These are phyloP conservation scores for Ferrisia virgata DNA, from an alignment of 2,888 invertebrate genomes.

Conservation along the genomic window DNA sequence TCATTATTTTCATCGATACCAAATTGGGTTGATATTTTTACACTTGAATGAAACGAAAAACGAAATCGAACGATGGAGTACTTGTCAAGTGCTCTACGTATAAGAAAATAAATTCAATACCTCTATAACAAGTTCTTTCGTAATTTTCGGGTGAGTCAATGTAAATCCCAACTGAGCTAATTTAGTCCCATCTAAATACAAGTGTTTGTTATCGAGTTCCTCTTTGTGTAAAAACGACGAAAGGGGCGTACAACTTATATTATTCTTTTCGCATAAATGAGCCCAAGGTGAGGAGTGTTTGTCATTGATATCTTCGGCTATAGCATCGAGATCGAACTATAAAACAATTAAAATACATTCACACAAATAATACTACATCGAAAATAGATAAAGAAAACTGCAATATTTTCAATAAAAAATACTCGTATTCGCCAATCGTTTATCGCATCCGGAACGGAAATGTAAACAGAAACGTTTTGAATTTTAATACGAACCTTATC, in stretches of 20 bases:
- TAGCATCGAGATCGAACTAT: slow-evolving; percentile 72
- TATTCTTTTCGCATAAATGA: slow-evolving; percentile 72
- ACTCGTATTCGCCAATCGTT: neutral
- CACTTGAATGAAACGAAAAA: no score
- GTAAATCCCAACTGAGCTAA: slow-evolving; percentile 62
- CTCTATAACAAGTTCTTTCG: slow-evolving; percentile 41
- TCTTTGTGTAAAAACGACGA: slow-evolving; percentile 85
- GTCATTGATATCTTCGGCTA: slow-evolving; percentile 88
- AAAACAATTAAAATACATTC: slow-evolving; percentile 48
- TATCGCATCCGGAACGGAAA: neutral
- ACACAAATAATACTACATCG: neutral
- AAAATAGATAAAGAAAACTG: neutral
- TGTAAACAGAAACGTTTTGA: neutral
- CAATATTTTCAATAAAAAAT: neutral
- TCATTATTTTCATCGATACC: no score
- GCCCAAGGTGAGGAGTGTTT: slow-evolving; percentile 92
- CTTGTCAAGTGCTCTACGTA: no score
- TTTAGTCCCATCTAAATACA: slow-evolving; percentile 70
- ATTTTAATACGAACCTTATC: slow-evolving; percentile 51
- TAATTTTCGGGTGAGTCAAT: slow-evolving; percentile 38
- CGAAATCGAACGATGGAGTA: no score
- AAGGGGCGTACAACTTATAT: slow-evolving; percentile 77
- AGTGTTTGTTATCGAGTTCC: slow-evolving; percentile 74
- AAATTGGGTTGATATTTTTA: no score
- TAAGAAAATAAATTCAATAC: neutral